Base-by-base conservation (phyloP, 2,888 invertebrate species). In the Crossocerus cetratus region DNA sequence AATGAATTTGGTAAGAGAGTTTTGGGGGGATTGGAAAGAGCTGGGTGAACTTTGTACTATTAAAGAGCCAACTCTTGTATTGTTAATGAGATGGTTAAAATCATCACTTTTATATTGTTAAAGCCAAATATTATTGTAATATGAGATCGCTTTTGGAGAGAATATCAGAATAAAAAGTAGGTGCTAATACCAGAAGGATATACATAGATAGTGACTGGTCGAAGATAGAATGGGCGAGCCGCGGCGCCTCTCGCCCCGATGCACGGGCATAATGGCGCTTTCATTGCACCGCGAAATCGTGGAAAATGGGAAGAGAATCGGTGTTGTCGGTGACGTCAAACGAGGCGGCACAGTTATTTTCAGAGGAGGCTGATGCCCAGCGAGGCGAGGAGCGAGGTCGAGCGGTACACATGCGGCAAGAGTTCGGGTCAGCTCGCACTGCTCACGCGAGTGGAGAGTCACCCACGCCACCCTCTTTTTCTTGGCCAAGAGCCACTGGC, bases 391-490 rank as follows among this genome's bases (percentile, higher is more conserved):
- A 64, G 80, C 74, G 81, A 80, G 81, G 81, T 80, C 80, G 82
- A 78, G 66, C 71, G 32, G 32, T 32, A 32, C 78, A 62, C 68
- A 73, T 66, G 77, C 72, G 82, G 76, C 78, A n/a, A n/a, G 80
- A 77, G 76, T 81, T 79, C 81, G 80, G 82, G 80, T 82, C 82
- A 80, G 82, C 78, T 76, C 69, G 79, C 74, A 70, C 69, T 72
- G 77, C 76, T 83, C 83, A 61, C 83, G 76, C 78, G 83, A 32
- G 32, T 32, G 32, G 32, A 32, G 32, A 81, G 79, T 83, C 84
- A 83, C 85, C 85, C 85, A 85, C 85, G 84, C 85, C 78, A 76
- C 78, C 78, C 80, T 80, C 77, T 83, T 84, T 84, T 84, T 78
- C 75, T 78, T 84, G 81, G 81, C 81, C 53, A 21, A 32, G 81